Evolutionary conservation across 2,113 vertebrate genomes (phyloP).

Genomic region (Pedetes capensis): DNA sequence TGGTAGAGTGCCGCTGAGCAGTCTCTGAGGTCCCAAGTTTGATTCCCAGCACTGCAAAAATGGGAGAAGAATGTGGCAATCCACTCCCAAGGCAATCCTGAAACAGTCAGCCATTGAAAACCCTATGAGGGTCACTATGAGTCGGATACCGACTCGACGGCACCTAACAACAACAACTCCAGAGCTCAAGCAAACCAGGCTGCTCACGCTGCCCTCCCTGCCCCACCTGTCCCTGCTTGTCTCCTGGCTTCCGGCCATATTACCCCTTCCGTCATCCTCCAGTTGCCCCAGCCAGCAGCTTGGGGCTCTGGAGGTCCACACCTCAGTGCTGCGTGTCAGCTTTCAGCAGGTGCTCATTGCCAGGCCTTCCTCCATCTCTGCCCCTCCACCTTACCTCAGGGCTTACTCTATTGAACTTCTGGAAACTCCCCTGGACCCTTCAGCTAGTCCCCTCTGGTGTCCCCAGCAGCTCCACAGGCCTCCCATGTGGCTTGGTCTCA

Average conservation of each 20-base stretch:
- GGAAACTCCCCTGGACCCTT: background rate
- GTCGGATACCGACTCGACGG: no score
- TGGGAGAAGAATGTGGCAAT: no score
- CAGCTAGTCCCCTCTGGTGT: background rate
- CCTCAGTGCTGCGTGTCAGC: fast-evolving
- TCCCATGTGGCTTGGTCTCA: fast-evolving
- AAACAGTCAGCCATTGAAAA: no score
- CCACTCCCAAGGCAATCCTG: no score
- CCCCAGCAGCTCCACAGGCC: background rate
- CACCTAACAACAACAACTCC: no score
- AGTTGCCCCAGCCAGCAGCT: background rate
- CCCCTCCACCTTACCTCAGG: no score
- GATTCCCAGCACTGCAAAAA: no score
- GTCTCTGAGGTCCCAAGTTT: no score
- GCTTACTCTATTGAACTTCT: background rate
- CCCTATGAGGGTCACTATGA: no score
- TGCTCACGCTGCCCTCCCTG: background rate
- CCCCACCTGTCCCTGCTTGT: fast-evolving
- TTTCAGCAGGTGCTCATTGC: background rate
- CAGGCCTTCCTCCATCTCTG: no score
- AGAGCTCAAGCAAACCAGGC: no score
- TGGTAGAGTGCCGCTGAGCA: no score
- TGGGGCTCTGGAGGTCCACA: background rate
- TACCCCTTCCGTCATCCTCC: background rate
- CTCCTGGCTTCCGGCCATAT: background rate